Evolutionary conservation across 2,797 vertebrate genomes (phyloP).

Genomic region (Clarias laeviceps): DNA sequence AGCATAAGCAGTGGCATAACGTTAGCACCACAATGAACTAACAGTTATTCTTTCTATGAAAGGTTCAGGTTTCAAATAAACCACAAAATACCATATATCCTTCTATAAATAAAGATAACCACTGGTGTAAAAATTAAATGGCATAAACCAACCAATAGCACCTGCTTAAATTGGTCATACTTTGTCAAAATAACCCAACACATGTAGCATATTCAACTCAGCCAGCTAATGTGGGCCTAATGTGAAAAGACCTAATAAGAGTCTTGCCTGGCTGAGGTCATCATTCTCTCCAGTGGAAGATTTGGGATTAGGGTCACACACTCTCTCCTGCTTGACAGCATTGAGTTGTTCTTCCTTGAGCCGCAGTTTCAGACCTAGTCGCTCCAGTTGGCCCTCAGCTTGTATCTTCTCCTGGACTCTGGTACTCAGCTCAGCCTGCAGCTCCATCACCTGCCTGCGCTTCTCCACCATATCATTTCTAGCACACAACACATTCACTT

Average conservation of each 20-base stretch:
- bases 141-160: background rate
- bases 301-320: constrained; percentile 53
- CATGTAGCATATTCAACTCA: background rate
- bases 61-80: background rate
- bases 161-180: background rate
- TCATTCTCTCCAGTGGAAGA: constrained; percentile 63
- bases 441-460: constrained; percentile 63
- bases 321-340: constrained; percentile 61
- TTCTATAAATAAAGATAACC: background rate
- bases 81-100: background rate
- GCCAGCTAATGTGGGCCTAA: background rate
- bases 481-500: constrained; percentile 24
- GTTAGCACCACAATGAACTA: background rate
- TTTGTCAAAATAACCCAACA: background rate
- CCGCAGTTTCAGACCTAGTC: constrained; percentile 66
- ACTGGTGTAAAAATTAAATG: background rate
- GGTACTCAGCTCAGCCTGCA: constrained; percentile 67
- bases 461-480: constrained; percentile 73
- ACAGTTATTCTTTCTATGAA: background rate
- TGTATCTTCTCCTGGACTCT: constrained; percentile 66
- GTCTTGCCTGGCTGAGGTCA: constrained; percentile 74
- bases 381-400: constrained; percentile 64
- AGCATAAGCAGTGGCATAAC: background rate
- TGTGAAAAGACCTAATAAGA: background rate
- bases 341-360: constrained; percentile 61